These are phyloP conservation scores for Macrosteles quadrilineatus DNA, from an alignment of 1,140 invertebrate genomes.

Conservation along the genomic window DNA sequence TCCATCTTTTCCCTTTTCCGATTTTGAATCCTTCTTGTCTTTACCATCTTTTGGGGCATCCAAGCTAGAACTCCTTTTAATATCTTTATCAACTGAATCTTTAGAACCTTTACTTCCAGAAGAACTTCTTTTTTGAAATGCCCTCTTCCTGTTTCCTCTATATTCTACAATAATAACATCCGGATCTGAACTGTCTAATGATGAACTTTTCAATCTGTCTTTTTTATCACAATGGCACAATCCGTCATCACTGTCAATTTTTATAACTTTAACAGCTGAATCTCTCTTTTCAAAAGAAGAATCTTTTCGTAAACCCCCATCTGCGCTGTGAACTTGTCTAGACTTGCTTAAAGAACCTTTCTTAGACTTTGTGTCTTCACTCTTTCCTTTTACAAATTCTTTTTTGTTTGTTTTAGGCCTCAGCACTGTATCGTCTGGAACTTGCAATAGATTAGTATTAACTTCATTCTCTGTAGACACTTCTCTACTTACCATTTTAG, in stretches of 20 bases:
- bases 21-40: slow-evolving; percentile 29
- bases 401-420: slow-evolving; percentile 33
- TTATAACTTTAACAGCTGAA: slow-evolving; percentile 42
- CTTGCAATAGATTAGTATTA: slow-evolving; percentile 13
- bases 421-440: slow-evolving; percentile 10
- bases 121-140: slow-evolving; percentile 42
- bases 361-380: slow-evolving; percentile 38
- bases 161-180: slow-evolving; percentile 46
- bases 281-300: slow-evolving; percentile 39
- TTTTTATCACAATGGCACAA: slow-evolving; percentile 38
- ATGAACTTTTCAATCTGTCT: slow-evolving; percentile 38
- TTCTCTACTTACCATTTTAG: slow-evolving; percentile 13
- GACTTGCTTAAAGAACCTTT: slow-evolving; percentile 37
- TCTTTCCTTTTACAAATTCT: slow-evolving; percentile 38
- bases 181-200: slow-evolving; percentile 39
- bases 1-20: slow-evolving; percentile 28
- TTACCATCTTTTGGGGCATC: slow-evolving; percentile 32
- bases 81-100: slow-evolving; percentile 37
- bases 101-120: slow-evolving; percentile 41
- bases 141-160: slow-evolving; percentile 41
- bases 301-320: slow-evolving; percentile 39
- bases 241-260: slow-evolving; percentile 41
- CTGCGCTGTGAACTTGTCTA: slow-evolving; percentile 40
- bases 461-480: not conserved
- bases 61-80: slow-evolving; percentile 35